Base-by-base conservation (phyloP, 1,140 invertebrate species). In the Pantala flavescens region DNA sequence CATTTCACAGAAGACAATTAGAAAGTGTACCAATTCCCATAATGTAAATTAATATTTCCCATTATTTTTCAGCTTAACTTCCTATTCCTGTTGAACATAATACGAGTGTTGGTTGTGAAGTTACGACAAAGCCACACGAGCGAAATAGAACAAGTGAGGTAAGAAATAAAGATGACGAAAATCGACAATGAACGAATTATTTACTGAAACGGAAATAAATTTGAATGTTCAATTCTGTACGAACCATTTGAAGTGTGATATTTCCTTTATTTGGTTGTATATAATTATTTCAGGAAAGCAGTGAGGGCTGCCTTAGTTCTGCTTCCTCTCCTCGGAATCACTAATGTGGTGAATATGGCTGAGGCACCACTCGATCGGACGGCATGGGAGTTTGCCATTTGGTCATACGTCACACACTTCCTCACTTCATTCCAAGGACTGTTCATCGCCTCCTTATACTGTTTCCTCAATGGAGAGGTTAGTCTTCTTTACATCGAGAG, bases 381-480 rank as follows among this genome's bases (percentile, higher is more conserved):
- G 70, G 85, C 88, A 0, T 87, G 87, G 82, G 86, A 88, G 75
- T 95, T 96, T 78, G 91, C 88, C 0, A 76, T 92, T 0, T 96
- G 93, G 93, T 90, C 89, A 0, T 95, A 93, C 80, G 85, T 85
- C 0, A 90, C 91, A 0, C 90, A 94, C 79, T 91, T 94, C 78
- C 84, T 96, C 14, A 88, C 88, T 2, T 93, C 93, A 0, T 95
- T 94, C 80, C 92, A 96, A 84, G 94, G 94, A 3, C 90, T 95
- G 76, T 92, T 95, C 79, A 90, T 96, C 28, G 90, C 92, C 0
- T 86, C 90, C 2, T 83, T 96, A 23, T 96, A 96, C 81, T 97
- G 94, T 80, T 95, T 96, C 78, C 82, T 93, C 42, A 96, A 96
- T 79, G 90, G 90, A 73, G 94, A 97, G 88, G 93, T 95, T 84